Conservation (phyloP, 2,113 vertebrate genomes). For the Lota lota region DNA sequence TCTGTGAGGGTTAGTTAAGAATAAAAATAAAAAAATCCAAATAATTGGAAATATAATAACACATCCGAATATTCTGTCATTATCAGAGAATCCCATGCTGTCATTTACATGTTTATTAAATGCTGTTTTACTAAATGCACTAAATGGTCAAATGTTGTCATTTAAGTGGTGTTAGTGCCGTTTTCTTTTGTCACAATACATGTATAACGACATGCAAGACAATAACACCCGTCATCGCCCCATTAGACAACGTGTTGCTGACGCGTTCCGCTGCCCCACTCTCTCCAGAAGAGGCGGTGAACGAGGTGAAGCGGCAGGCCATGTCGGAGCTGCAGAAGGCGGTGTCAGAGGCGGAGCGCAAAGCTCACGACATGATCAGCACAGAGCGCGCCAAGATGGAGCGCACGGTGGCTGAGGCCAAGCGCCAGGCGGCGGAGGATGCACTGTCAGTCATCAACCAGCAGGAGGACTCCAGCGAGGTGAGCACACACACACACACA, state of each 20-base stretch:
- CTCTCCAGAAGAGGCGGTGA: slow-evolving; percentile 94
- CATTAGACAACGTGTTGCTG: slow-evolving; percentile 31
- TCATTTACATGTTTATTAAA: too few relatives aligned
- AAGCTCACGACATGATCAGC: slow-evolving; percentile 94
- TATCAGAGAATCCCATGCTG: too few relatives aligned
- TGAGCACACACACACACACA: slow-evolving; percentile 43
- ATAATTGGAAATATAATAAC: too few relatives aligned
- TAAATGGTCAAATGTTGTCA: too few relatives aligned
- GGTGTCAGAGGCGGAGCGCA: slow-evolving; percentile 90
- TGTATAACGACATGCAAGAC: too few relatives aligned
- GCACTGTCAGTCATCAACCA: slow-evolving; percentile 89
- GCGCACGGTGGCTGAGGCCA: slow-evolving; percentile 89
- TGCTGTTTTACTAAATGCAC: too few relatives aligned
- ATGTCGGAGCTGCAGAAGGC: slow-evolving; percentile 98
- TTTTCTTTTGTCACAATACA: too few relatives aligned
- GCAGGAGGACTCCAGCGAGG: slow-evolving; percentile 98
- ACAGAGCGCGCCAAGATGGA: slow-evolving; percentile 95
- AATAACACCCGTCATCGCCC: background rate
- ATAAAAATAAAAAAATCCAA: too few relatives aligned
- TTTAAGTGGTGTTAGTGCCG: too few relatives aligned
- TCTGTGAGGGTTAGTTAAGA: too few relatives aligned
- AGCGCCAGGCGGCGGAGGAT: slow-evolving; percentile 91
- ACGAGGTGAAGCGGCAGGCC: slow-evolving; percentile 96
- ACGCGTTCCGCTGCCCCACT: slow-evolving; percentile 51
- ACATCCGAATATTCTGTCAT: too few relatives aligned